Evolutionary conservation across 2,888 invertebrate genomes (phyloP).

Genomic region (Drosophila ustulata): DNA sequence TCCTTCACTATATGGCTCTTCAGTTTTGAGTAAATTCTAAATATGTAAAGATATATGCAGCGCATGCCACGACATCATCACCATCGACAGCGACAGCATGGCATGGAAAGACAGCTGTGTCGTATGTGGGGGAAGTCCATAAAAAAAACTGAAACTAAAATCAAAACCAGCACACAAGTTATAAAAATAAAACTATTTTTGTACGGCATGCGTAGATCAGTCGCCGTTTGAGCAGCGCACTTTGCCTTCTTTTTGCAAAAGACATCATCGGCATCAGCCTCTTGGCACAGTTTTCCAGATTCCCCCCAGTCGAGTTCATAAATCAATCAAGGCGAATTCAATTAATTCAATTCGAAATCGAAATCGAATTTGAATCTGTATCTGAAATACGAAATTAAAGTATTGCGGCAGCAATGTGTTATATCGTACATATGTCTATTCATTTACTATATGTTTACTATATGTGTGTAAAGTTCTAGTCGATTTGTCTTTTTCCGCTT

Average conservation of each 20-base stretch:
- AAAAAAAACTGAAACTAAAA: slow-evolving; percentile 62
- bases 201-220: slow-evolving; percentile 60
- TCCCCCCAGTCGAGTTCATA: slow-evolving; percentile 49
- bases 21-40: slow-evolving; percentile 13
- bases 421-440: slow-evolving; percentile 7
- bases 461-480: slow-evolving; percentile 76
- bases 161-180: slow-evolving; percentile 75
- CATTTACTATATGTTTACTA: neutral
- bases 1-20: slow-evolving; percentile 56
- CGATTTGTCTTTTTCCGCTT: slow-evolving; percentile 86
- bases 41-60: slow-evolving; percentile 16
- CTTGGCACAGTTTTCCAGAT: slow-evolving; percentile 78
- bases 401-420: slow-evolving; percentile 53
- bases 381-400: slow-evolving; percentile 36
- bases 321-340: slow-evolving; percentile 74
- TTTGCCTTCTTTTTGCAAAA: slow-evolving; percentile 27
- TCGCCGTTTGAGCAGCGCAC: slow-evolving; percentile 50
- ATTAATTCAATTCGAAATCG: slow-evolving; percentile 59
- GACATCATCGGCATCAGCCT: slow-evolving; percentile 39
- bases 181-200: slow-evolving; percentile 78
- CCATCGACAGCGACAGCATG: slow-evolving; percentile 19
- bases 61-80: slow-evolving; percentile 11
- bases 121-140: slow-evolving; percentile 78
- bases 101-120: slow-evolving; percentile 74
- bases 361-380: neutral